These are phyloP conservation scores for Hylomyscus alleni DNA, from an alignment of 2,797 vertebrate genomes.

Conservation along the genomic window DNA sequence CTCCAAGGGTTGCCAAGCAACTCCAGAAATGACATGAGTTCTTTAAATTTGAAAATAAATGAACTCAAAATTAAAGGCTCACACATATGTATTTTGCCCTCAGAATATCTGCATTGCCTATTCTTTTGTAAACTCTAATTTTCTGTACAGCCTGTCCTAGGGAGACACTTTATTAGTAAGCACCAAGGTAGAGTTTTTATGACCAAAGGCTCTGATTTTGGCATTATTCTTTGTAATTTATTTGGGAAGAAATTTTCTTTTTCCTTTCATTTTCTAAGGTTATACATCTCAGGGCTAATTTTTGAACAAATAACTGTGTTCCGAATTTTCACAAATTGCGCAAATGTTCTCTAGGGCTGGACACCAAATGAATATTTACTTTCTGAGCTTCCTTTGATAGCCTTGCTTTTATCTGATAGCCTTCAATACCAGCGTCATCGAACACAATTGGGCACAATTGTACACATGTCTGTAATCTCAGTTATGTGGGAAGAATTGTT, in stretches of 20 bases:
- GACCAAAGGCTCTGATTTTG: constrained; percentile 31
- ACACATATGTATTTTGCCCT: neutral
- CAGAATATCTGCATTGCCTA: neutral
- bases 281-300: constrained; percentile 48
- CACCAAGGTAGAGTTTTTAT: neutral
- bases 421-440: neutral
- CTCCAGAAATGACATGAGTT: constrained; percentile 22
- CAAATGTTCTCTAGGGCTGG: constrained; percentile 30
- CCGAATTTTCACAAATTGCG: constrained; percentile 40
- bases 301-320: constrained; percentile 39
- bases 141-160: constrained; percentile 19
- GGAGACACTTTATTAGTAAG: constrained; percentile 23
- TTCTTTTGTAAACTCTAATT: constrained; percentile 26
- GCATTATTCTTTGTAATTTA: neutral
- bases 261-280: constrained; percentile 57
- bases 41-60: constrained; percentile 26
- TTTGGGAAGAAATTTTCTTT: constrained; percentile 45
- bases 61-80: neutral
- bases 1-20: neutral
- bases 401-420: neutral
- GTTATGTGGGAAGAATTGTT: neutral
- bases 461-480: neutral
- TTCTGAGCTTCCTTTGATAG: constrained; percentile 25
- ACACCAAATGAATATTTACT: constrained; percentile 40
- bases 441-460: neutral